Conservation (phyloP, 2,797 vertebrate genomes). For the Micrastur ruficollis region DNA sequence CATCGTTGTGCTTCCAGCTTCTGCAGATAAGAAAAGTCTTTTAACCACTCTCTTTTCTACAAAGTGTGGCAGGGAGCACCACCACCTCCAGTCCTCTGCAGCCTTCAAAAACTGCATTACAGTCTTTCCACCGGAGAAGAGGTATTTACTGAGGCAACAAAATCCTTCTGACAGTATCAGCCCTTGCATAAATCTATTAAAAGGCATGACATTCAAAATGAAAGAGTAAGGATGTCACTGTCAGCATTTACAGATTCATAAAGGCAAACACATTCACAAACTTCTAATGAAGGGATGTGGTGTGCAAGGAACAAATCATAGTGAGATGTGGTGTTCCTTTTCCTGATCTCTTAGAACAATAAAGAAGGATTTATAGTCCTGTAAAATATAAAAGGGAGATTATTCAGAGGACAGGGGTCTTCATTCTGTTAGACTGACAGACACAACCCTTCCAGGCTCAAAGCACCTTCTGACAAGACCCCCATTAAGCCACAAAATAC, state of each 20-base stretch:
- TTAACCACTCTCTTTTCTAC: not conserved
- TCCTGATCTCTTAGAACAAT: not conserved
- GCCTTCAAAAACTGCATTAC: not conserved
- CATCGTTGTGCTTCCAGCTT: rapidly evolving
- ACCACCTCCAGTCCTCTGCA: not conserved
- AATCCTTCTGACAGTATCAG: not conserved
- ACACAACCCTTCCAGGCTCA: not conserved
- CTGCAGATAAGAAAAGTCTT: not conserved
- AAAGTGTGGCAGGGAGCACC: not conserved
- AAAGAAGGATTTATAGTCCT: not conserved
- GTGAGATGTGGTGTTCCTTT: not conserved
- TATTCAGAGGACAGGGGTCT: not conserved
- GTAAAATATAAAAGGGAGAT: not conserved
- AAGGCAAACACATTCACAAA: not conserved
- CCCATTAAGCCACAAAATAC: not conserved
- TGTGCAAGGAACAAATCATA: not conserved
- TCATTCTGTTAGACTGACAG: not conserved
- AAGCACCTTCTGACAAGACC: not conserved
- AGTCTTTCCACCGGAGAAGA: rapidly evolving
- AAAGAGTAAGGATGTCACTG: not conserved
- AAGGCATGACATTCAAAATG: not conserved
- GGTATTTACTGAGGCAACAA: not conserved
- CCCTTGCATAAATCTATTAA: not conserved
- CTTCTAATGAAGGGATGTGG: not conserved
- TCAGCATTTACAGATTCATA: not conserved